These are phyloP conservation scores for Malurus alboscapulatus DNA, from an alignment of 2,113 vertebrate species.

Conservation along the genomic window DNA sequence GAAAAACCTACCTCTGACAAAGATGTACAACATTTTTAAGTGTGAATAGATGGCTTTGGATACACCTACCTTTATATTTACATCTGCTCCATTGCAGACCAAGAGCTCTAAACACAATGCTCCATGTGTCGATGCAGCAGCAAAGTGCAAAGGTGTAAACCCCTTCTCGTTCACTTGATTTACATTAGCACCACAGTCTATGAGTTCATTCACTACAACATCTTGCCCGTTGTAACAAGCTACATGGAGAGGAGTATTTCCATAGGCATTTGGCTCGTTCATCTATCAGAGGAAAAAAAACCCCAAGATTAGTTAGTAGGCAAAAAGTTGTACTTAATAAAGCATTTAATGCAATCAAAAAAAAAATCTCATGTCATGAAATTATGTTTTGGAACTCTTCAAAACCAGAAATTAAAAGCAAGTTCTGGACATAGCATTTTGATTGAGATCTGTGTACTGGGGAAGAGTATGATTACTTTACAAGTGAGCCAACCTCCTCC, in stretches of 20 bases:
- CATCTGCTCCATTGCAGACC: conserved; percentile 92
- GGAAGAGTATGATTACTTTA: background rate
- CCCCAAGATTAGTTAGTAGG: background rate
- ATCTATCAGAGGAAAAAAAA: conserved; percentile 73
- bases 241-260: conserved; percentile 95
- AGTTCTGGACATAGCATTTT: background rate
- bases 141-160: conserved; percentile 95
- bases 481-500: background rate
- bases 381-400: background rate
- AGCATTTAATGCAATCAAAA: background rate
- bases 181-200: conserved; percentile 93
- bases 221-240: conserved; percentile 98
- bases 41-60: background rate
- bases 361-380: background rate
- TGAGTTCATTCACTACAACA: conserved; percentile 96
- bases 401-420: background rate
- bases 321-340: background rate
- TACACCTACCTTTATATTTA: conserved; percentile 90
- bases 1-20: background rate
- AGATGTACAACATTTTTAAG: background rate
- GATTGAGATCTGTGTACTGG: background rate
- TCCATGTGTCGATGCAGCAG: conserved; percentile 93
- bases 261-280: conserved; percentile 94
- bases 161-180: conserved; percentile 97
- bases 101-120: conserved; percentile 94